Percentiles rank a stretch among this genome's conserved stretches.
Conservation (phyloP, 1,140 invertebrate genomes). For the Drosophila arizonae region DNA sequence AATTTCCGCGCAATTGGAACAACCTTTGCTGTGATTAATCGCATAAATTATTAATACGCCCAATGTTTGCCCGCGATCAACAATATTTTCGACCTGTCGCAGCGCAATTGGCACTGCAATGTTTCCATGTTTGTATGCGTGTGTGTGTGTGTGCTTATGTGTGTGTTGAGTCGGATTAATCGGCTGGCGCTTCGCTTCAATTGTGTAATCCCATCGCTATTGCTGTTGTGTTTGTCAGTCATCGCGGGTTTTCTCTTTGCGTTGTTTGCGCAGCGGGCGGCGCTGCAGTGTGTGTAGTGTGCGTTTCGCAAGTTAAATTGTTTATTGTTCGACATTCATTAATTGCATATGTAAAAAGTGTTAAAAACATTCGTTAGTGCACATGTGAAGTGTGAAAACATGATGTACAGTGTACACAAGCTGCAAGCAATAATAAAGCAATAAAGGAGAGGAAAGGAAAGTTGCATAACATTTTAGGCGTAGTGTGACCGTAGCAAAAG, state of each 20-base stretch:
- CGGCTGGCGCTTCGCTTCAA: conserved; percentile 22
- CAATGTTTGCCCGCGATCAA: conserved; percentile 8
- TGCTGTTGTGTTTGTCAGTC: conserved; percentile 21
- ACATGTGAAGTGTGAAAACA: conserved; percentile 11
- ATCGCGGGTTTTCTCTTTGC: conserved; percentile 12
- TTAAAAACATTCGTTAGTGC: conserved; percentile 7
- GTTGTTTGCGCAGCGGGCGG: conserved; percentile 20
- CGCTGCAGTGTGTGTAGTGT: neutral
- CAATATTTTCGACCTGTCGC: conserved; percentile 4
- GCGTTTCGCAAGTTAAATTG: conserved; percentile 26
- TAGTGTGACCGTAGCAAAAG: neutral
- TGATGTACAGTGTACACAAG: neutral
- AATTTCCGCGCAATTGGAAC: neutral
- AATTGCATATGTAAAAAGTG: conserved; percentile 6
- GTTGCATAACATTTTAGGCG: neutral
- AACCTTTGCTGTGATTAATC: conserved; percentile 2
- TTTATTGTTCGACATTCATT: conserved; percentile 10
- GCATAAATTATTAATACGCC: conserved; percentile 13
- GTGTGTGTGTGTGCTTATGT: neutral
- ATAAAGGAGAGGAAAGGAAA: conserved; percentile 4
- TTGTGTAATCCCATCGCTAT: conserved; percentile 29
- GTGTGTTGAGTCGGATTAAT: conserved; percentile 9
- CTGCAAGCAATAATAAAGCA: neutral
- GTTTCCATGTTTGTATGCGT: neutral
- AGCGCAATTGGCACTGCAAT: conserved; percentile 5